Evolutionary conservation across 2,888 invertebrate genomes (phyloP).

Genomic region (Acleris laterana): DNA sequence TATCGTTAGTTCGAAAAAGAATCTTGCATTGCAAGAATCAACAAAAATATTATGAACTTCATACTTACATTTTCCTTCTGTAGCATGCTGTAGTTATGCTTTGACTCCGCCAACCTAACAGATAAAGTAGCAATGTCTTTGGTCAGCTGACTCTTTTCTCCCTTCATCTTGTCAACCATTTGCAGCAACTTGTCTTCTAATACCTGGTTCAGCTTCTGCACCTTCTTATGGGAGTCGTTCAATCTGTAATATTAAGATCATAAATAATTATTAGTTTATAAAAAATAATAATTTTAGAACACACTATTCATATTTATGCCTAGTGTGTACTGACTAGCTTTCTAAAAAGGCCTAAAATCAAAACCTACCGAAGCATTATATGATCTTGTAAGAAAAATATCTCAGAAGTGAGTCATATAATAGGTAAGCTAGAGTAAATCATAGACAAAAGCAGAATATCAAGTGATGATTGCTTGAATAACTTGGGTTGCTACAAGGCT

Average conservation of each 20-base stretch:
- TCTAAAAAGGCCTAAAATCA: too few relatives aligned
- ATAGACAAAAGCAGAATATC: too few relatives aligned
- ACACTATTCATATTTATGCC: too few relatives aligned
- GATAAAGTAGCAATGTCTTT: constrained; percentile 94
- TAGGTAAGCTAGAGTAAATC: too few relatives aligned
- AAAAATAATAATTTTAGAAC: not conserved
- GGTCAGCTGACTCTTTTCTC: constrained; percentile 93
- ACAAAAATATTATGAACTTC: not conserved
- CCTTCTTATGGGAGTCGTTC: constrained; percentile 95
- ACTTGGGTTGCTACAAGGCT: too few relatives aligned
- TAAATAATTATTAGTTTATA: not conserved
- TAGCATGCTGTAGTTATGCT: constrained; percentile 91
- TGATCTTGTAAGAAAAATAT: too few relatives aligned
- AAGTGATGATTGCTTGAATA: too few relatives aligned
- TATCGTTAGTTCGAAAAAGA: too few relatives aligned
- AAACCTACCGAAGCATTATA: too few relatives aligned
- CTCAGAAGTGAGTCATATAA: too few relatives aligned
- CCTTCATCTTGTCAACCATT: constrained; percentile 95
- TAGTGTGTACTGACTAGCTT: too few relatives aligned
- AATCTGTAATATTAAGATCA: constrained; percentile 82
- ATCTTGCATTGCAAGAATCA: not conserved
- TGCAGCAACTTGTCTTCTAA: constrained; percentile 96
- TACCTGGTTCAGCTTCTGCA: constrained; percentile 97
- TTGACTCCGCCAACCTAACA: constrained; percentile 92
- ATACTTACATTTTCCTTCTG: constrained; percentile 92